Conservation (phyloP, 92 coral and sea anemone genomes). For the Chrysogorgia sp. region DNA sequence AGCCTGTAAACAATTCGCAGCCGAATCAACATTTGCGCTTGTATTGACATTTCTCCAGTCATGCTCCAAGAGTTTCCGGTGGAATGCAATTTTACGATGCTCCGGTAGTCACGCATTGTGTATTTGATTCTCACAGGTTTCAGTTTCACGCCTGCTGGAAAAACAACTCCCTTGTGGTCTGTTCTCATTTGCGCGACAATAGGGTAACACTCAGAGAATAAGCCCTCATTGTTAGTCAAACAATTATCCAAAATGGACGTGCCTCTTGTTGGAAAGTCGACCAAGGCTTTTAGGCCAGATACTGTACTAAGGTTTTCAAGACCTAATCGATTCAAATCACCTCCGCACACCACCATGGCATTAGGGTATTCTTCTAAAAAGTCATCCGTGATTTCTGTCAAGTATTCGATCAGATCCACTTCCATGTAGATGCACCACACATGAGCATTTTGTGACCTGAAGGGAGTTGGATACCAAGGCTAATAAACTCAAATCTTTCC, state of each 20-base stretch:
- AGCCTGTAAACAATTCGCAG: no score
- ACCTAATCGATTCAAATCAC: conserved; percentile 47
- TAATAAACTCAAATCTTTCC: not conserved
- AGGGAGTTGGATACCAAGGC: not conserved
- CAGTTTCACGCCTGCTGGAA: no score
- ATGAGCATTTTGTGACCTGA: conserved; percentile 30
- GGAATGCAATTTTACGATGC: no score
- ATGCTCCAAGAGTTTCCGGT: no score
- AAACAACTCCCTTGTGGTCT: no score
- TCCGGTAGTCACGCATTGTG: no score
- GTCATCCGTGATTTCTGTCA: conserved; percentile 31
- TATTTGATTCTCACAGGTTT: no score
- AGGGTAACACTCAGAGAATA: conserved; percentile 20
- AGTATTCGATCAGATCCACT: conserved; percentile 10
- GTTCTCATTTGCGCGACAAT: not conserved
- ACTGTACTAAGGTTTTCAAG: conserved; percentile 20
- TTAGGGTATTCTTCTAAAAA: conserved; percentile 49
- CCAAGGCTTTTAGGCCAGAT: conserved; percentile 31
- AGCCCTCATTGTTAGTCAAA: conserved; percentile 46
- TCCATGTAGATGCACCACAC: conserved; percentile 8
- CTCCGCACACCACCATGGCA: conserved; percentile 52
- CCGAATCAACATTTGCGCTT: no score
- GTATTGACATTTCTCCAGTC: no score
- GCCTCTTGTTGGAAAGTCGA: conserved; percentile 62
- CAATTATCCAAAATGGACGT: conserved; percentile 46